Conservation (phyloP, 2,113 vertebrate genomes). For the Gymnorhina tibicen region DNA sequence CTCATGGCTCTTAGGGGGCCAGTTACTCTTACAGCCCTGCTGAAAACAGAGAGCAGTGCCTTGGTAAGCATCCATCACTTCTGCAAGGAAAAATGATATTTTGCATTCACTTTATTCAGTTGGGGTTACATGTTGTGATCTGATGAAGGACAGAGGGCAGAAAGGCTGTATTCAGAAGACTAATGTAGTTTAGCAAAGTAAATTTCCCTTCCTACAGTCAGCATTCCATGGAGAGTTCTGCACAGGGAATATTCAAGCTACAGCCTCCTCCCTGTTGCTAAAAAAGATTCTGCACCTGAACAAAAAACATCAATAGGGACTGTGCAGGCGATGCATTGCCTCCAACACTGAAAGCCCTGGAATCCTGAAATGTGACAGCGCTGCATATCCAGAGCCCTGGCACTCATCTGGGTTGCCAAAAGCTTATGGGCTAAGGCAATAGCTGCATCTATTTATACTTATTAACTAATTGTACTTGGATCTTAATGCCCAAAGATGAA, state of each 20-base stretch:
- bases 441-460: not conserved
- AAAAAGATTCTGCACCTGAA: not conserved
- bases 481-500: constrained; percentile 3
- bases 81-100: not conserved
- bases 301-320: not conserved
- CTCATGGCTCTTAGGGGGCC: not conserved
- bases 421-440: not conserved
- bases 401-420: not conserved
- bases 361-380: not conserved
- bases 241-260: not conserved
- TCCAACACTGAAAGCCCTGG: not conserved
- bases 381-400: not conserved
- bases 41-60: not conserved
- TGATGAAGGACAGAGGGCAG: not conserved
- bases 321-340: not conserved
- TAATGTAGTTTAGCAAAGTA: not conserved
- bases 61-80: not conserved
- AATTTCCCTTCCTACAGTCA: not conserved
- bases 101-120: not conserved
- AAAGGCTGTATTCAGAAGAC: not conserved
- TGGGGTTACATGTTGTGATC: not conserved
- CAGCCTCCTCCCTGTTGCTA: not conserved
- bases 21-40: not conserved
- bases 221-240: not conserved
- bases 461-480: constrained; percentile 38